Percentiles rank a stretch among this genome's conserved stretches.
These are phyloP conservation scores for Magallana nippona DNA, from an alignment of 2,888 invertebrate species.

Conservation along the genomic window DNA sequence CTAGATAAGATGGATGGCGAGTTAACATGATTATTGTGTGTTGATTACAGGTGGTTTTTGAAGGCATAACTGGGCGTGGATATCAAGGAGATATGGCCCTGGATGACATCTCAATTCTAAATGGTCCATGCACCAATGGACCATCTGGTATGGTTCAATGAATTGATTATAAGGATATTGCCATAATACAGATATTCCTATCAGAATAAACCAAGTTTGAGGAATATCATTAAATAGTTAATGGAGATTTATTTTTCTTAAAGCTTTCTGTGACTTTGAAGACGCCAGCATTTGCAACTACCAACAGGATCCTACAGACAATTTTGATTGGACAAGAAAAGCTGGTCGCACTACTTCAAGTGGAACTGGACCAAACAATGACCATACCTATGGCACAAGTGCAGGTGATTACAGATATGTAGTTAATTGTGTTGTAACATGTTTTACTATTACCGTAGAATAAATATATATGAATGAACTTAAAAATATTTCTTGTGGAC, in stretches of 20 bases:
- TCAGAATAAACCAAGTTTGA: no score
- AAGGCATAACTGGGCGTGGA: conserved; percentile 71
- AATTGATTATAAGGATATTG: no score
- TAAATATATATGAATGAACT: no score
- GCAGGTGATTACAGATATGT: conserved; percentile 56
- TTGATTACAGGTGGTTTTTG: conserved; percentile 70
- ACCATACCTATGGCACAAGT: conserved; percentile 69
- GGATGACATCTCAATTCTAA: conserved; percentile 75
- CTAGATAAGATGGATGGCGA: conserved; percentile 43
- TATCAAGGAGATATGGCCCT: conserved; percentile 76
- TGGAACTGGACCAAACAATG: conserved; percentile 67
- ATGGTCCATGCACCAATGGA: conserved; percentile 58
- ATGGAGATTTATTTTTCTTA: conserved; percentile 36
- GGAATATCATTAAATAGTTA: neutral
- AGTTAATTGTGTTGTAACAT: neutral
- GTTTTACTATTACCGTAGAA: no score
- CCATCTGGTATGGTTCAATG: neutral
- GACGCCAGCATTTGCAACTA: conserved; percentile 69
- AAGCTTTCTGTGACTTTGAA: conserved; percentile 75
- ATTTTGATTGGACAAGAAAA: conserved; percentile 73
- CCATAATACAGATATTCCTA: no score
- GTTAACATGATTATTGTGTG: no score
- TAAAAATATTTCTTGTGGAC: neutral
- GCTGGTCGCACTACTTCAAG: conserved; percentile 70
- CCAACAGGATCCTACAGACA: conserved; percentile 69